These are phyloP conservation scores for Platysternon megacephalum DNA, from an alignment of 2,113 vertebrate genomes.

Conservation along the genomic window DNA sequence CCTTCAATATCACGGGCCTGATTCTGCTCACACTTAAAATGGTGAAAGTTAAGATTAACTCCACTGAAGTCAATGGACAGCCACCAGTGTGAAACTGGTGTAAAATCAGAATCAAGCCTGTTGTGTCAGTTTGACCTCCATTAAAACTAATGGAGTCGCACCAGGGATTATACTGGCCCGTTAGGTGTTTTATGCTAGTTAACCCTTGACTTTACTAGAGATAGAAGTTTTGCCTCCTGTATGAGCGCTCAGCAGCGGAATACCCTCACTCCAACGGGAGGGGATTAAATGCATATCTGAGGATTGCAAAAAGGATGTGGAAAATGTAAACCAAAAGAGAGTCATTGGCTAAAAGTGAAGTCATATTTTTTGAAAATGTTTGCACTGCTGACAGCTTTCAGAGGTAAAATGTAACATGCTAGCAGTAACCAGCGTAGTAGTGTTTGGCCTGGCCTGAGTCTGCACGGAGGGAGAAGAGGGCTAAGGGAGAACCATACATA, in stretches of 20 bases:
- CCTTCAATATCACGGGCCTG: neutral
- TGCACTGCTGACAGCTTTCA: conserved; percentile 51
- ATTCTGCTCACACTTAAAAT: neutral
- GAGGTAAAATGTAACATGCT: neutral
- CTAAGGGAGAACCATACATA: neutral
- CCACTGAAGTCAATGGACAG: neutral
- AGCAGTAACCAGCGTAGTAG: fast-evolving
- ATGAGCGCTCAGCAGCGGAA: conserved; percentile 41
- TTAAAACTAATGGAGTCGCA: conserved; percentile 59
- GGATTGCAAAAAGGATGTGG: conserved; percentile 63
- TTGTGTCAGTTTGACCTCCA: conserved; percentile 19
- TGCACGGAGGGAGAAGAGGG: fast-evolving
- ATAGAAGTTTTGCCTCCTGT: conserved; percentile 64
- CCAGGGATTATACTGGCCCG: conserved; percentile 50
- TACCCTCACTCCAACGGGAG: conserved; percentile 51
- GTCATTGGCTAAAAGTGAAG: neutral
- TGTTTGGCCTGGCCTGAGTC: fast-evolving
- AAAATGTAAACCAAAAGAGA: conserved; percentile 64
- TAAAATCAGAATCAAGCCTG: neutral
- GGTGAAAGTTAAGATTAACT: neutral
- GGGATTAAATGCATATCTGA: conserved; percentile 71
- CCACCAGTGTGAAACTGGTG: neutral
- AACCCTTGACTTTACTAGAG: conserved; percentile 58
- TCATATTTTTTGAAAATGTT: neutral
- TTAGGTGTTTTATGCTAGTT: conserved; percentile 57